phyloP scores from a whole-genome alignment of 2,797 vertebrate genomes.

The Telmatherina bonti region DNA sequence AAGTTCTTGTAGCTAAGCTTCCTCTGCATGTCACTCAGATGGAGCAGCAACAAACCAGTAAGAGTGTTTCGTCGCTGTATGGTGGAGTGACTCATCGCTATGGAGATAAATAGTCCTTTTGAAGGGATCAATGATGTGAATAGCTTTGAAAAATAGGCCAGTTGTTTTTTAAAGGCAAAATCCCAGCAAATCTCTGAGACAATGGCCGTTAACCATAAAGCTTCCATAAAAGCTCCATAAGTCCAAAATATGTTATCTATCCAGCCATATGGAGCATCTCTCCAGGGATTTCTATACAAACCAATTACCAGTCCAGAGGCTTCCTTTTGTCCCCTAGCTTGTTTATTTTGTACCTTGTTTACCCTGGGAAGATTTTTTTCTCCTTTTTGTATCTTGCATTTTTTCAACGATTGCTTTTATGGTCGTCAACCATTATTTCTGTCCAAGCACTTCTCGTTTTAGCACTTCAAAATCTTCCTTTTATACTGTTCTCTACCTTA shows the following conservation, averaged over 20 bases:
- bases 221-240: slow-evolving; percentile 55
- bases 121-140: slow-evolving; percentile 72
- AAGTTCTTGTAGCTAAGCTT: slow-evolving; percentile 33
- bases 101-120: slow-evolving; percentile 68
- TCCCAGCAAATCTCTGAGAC: slow-evolving; percentile 75
- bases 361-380: slow-evolving; percentile 1
- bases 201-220: slow-evolving; percentile 65
- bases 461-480: background rate
- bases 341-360: slow-evolving; percentile 40
- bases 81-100: slow-evolving; percentile 62
- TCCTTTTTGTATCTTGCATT: background rate
- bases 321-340: slow-evolving; percentile 14
- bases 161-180: slow-evolving; percentile 74
- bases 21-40: slow-evolving; percentile 42
- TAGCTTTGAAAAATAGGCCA: slow-evolving; percentile 73
- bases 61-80: slow-evolving; percentile 33
- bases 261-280: slow-evolving; percentile 53
- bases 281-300: slow-evolving; percentile 51
- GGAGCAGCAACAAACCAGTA: slow-evolving; percentile 36
- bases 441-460: slow-evolving; percentile 3
- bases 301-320: slow-evolving; percentile 32
- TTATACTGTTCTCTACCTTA: too few relatives aligned
- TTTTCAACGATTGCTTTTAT: too few relatives aligned
- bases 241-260: slow-evolving; percentile 60
- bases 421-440: too few relatives aligned